These are phyloP conservation scores for Forficula auricularia DNA, from an alignment of 1,140 invertebrate species.

Conservation along the genomic window DNA sequence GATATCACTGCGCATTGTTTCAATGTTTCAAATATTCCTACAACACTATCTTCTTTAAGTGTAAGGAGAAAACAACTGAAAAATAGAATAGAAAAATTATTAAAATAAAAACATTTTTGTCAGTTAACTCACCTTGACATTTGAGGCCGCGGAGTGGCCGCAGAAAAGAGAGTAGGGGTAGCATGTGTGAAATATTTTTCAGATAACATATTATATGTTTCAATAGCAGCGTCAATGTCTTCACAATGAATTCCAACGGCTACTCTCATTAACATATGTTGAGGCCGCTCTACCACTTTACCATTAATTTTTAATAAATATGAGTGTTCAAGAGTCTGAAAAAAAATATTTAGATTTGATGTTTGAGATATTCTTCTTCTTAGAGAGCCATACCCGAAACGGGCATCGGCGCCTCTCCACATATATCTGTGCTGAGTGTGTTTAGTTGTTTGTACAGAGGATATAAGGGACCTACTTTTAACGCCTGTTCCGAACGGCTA, in stretches of 20 bases:
- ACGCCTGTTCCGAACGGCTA: no score
- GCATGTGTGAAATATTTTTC: slow-evolving; percentile 96
- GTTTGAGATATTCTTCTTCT: no score
- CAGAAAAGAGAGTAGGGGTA: slow-evolving; percentile 90
- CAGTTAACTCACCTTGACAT: slow-evolving; percentile 55
- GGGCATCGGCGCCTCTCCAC: no score
- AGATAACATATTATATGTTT: slow-evolving; percentile 92
- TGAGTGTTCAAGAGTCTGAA: slow-evolving; percentile 76
- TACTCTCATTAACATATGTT: slow-evolving; percentile 98
- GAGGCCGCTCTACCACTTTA: slow-evolving; percentile 89
- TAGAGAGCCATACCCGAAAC: no score
- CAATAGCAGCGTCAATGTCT: slow-evolving; percentile 81
- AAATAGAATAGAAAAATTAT: slow-evolving; percentile 1
- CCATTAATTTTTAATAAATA: slow-evolving; percentile 88
- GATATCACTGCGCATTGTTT: slow-evolving; percentile 92
- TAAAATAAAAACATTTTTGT: neutral
- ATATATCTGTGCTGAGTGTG: no score
- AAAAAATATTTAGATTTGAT: slow-evolving; percentile 1
- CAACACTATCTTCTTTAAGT: slow-evolving; percentile 92
- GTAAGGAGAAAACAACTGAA: slow-evolving; percentile 82
- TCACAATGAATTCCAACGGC: slow-evolving; percentile 90
- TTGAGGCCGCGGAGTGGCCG: slow-evolving; percentile 81
- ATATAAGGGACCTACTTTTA: no score
- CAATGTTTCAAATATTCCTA: slow-evolving; percentile 92
- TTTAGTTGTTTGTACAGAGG: no score